A percentile compares a stretch with the other conserved stretches of the same genome.
These are phyloP conservation scores for Corapipo altera DNA, from an alignment of 2,113 vertebrate genomes.

Conservation along the genomic window DNA sequence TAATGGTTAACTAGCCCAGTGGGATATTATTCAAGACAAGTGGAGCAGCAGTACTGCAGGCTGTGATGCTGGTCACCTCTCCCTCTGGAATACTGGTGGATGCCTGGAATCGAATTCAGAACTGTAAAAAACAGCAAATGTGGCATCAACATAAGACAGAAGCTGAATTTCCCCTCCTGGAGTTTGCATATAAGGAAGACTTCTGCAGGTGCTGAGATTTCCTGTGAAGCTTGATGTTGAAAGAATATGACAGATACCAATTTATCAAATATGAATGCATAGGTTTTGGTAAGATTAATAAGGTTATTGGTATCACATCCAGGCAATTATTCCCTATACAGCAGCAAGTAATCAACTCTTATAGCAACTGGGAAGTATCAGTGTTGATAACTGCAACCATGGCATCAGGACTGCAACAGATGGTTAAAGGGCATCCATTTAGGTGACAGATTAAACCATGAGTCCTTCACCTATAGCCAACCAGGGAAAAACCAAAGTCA, in stretches of 20 bases:
- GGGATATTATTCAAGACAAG: constrained; percentile 55
- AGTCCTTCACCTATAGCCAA: background rate
- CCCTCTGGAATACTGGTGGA: constrained; percentile 23
- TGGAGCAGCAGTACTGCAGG: constrained; percentile 26
- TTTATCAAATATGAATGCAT: constrained; percentile 11
- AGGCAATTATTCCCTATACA: background rate
- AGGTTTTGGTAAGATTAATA: background rate
- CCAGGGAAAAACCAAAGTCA: constrained; percentile 15
- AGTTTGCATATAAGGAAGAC: background rate
- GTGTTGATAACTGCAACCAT: background rate
- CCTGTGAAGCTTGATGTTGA: constrained; percentile 8
- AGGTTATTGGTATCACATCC: constrained; percentile 1
- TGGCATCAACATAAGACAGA: background rate
- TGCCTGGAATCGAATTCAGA: constrained; percentile 18
- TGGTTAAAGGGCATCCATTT: constrained; percentile 21
- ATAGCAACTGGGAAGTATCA: constrained; percentile 21
- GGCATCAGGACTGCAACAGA: constrained; percentile 8
- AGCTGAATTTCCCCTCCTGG: background rate
- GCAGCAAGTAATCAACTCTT: constrained; percentile 10
- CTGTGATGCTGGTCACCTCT: background rate
- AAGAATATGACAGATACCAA: background rate
- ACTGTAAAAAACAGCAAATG: background rate
- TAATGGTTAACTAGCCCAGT: constrained; percentile 67
- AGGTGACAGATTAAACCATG: constrained; percentile 19
- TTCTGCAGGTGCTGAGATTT: background rate